phyloP scores from a whole-genome alignment of 2,888 invertebrate genomes.

The Perithous albicinctus region DNA sequence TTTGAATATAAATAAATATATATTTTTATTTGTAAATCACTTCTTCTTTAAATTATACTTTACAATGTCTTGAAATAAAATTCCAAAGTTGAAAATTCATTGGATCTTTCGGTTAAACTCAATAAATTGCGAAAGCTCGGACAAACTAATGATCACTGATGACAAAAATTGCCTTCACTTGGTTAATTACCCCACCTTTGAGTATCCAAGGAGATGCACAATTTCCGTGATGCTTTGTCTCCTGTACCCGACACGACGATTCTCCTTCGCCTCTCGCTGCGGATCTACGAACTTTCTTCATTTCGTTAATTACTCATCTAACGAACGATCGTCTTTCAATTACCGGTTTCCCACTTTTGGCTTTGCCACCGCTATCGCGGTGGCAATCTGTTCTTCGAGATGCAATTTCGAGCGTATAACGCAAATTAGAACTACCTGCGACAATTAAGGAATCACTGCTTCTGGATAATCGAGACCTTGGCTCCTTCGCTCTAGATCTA shows the following conservation, averaged over 20 bases:
- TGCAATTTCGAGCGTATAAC: conserved; percentile 22
- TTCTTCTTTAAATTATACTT: too few relatives aligned
- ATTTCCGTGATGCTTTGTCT: conserved; percentile 33
- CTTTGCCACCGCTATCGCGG: background rate
- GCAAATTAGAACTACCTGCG: conserved; percentile 35
- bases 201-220: conserved; percentile 37
- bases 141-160: background rate
- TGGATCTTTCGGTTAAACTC: background rate
- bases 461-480: conserved; percentile 20
- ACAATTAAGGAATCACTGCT: conserved; percentile 10
- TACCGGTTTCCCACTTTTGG: conserved; percentile 32
- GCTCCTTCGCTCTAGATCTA: background rate
- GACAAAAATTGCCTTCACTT: conserved; percentile 29
- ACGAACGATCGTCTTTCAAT: conserved; percentile 64
- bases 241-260: background rate
- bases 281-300: conserved; percentile 59
- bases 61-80: background rate
- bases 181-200: conserved; percentile 48
- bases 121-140: background rate
- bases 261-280: conserved; percentile 9
- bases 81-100: background rate
- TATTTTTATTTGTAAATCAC: too few relatives aligned
- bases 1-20: too few relatives aligned
- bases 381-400: conserved; percentile 11
- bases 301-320: conserved; percentile 59